These are phyloP conservation scores for Muntiacus muntjak DNA, from an alignment of 2,113 vertebrate genomes.

Conservation along the genomic window DNA sequence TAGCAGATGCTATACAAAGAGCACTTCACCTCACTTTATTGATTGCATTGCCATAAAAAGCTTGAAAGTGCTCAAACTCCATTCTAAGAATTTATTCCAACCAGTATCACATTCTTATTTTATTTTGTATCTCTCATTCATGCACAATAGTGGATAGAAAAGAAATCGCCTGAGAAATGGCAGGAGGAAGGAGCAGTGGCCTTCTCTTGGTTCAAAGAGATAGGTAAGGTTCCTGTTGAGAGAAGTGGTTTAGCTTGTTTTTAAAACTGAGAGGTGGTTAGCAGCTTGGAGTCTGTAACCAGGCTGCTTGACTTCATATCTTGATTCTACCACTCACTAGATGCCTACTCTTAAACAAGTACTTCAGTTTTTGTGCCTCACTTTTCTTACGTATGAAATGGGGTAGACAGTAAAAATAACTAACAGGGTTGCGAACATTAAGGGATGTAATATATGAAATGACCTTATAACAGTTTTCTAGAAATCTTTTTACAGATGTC, in stretches of 20 bases:
- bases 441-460: neutral
- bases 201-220: neutral
- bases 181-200: neutral
- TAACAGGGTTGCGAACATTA: neutral
- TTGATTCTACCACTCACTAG: neutral
- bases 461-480: neutral
- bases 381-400: slow-evolving; percentile 13
- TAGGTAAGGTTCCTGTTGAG: neutral
- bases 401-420: neutral
- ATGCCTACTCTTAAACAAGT: neutral
- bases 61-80: neutral
- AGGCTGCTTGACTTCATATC: neutral
- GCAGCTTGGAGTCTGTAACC: neutral
- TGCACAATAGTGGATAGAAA: neutral
- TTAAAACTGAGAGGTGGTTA: neutral
- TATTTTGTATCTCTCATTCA: neutral
- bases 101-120: neutral
- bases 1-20: neutral
- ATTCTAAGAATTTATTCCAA: slow-evolving; percentile 3
- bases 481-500: neutral
- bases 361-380: neutral
- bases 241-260: neutral
- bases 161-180: neutral
- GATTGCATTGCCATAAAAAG: neutral
- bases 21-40: neutral